These are phyloP conservation scores for Podarcis cretensis DNA, from an alignment of 2,113 vertebrate species.

Conservation along the genomic window DNA sequence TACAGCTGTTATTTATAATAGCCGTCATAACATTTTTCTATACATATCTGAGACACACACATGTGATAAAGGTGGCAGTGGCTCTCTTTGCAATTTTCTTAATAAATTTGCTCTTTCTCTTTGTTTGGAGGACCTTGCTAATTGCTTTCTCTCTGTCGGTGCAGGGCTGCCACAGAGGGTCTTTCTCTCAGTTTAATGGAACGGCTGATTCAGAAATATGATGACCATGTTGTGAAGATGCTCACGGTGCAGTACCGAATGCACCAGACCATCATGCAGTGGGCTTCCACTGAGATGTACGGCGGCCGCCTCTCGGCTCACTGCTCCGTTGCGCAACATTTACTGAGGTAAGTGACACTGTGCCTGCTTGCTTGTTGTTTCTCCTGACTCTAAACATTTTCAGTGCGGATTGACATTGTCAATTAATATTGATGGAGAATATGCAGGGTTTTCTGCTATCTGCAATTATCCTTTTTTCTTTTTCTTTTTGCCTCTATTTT, in stretches of 20 bases:
- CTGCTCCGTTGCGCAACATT: slow-evolving; percentile 83
- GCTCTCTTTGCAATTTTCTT: neutral
- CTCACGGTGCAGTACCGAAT: slow-evolving; percentile 95
- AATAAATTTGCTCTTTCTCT: neutral
- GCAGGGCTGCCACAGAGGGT: slow-evolving; percentile 87
- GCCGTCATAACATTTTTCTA: neutral
- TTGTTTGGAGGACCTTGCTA: neutral
- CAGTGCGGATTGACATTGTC: neutral
- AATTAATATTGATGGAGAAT: accelerated
- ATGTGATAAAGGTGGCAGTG: neutral
- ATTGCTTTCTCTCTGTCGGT: accelerated
- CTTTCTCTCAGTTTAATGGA: slow-evolving; percentile 93
- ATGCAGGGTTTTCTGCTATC: accelerated
- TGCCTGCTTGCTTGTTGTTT: neutral
- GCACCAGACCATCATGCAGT: slow-evolving; percentile 89
- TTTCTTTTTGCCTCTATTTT: neutral
- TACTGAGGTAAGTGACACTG: slow-evolving; percentile 84
- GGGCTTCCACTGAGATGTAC: slow-evolving; percentile 93
- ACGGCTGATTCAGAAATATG: slow-evolving; percentile 78
- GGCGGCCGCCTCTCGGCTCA: slow-evolving; percentile 84
- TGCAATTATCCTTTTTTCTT: neutral
- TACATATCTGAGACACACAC: neutral
- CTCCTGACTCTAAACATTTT: accelerated
- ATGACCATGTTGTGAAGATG: slow-evolving; percentile 78
- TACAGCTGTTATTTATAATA: neutral